These are phyloP conservation scores for Ellobius talpinus DNA, from an alignment of 2,113 vertebrate genomes.

Conservation along the genomic window DNA sequence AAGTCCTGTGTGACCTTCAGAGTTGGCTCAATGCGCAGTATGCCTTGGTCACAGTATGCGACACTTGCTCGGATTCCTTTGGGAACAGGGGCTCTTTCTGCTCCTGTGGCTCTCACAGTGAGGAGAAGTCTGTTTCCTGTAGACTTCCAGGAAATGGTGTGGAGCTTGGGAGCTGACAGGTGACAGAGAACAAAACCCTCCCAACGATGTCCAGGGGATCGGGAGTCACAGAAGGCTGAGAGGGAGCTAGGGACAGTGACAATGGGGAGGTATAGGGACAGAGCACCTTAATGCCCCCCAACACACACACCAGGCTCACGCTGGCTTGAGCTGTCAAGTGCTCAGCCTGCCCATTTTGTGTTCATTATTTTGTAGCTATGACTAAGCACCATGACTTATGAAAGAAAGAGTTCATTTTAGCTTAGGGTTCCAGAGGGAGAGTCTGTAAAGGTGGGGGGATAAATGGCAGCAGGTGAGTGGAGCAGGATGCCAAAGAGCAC, in stretches of 20 bases:
- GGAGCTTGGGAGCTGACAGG: background rate
- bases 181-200: background rate
- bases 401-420: background rate
- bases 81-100: no score
- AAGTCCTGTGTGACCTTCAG: no score
- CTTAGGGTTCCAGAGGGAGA: background rate
- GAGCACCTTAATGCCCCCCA: background rate
- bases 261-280: fast-evolving
- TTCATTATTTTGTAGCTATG: background rate
- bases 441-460: background rate
- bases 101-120: no score
- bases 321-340: background rate
- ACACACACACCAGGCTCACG: background rate
- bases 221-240: no score
- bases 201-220: fast-evolving
- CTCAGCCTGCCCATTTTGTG: background rate
- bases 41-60: no score
- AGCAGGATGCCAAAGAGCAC: no score
- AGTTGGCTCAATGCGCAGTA: no score
- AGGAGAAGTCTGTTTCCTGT: background rate
- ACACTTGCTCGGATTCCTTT: no score
- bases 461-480: background rate
- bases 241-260: fast-evolving
- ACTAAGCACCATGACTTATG: background rate
- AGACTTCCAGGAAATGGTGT: background rate